Evolutionary conservation across 2,113 vertebrate genomes (phyloP), one percentile per base, ranked within the genome.

Genomic region (Sorex fumeus): DNA sequence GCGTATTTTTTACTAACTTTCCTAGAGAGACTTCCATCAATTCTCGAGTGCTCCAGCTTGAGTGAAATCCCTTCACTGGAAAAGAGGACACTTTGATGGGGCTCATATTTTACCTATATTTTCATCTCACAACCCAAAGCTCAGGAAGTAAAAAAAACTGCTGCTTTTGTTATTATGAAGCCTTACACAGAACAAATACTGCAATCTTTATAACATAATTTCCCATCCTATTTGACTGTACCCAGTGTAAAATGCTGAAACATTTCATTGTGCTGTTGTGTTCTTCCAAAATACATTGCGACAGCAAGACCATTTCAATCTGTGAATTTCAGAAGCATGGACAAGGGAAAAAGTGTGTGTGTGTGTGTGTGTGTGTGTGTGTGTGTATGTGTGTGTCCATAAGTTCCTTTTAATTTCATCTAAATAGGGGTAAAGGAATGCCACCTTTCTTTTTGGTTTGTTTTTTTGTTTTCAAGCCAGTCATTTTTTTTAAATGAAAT

Each of bases 21-120:
- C 66, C 34, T 87, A 69, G 43, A 50, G 76, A 57, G 95, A 88
- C 74, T 95, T 71, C 47, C 78, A 87, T 81, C 77, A 90, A 91
- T 87, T 60, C 69, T 66, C 27, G 47, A 62, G 43, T 36, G 32
- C 92, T 34, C 57, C 25, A 62, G 75, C 11, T 30, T 43, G 18
- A 72, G 30, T 30, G 7, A 92, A 85, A 84, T 53, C 25, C 18
- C 8, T 45, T 60, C 43, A 43, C 77, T 67, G 78, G 47, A 82
- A 72, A 28, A n/a, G 28, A 75, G 47, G 18, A 53, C 40, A 50
- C 19, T 47, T 6, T 1, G 8, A 47, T 28, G 27, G 3, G 87
- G 75, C 60, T 81, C 6, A 2, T 16, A 57, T 40, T 64, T 34
- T n/a, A 64, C 18, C n/a, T 78, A 32, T 8, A 69, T 77, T 93